These are phyloP conservation scores for Stigmatopora argus DNA, from an alignment of 2,113 vertebrate genomes.

Conservation along the genomic window DNA sequence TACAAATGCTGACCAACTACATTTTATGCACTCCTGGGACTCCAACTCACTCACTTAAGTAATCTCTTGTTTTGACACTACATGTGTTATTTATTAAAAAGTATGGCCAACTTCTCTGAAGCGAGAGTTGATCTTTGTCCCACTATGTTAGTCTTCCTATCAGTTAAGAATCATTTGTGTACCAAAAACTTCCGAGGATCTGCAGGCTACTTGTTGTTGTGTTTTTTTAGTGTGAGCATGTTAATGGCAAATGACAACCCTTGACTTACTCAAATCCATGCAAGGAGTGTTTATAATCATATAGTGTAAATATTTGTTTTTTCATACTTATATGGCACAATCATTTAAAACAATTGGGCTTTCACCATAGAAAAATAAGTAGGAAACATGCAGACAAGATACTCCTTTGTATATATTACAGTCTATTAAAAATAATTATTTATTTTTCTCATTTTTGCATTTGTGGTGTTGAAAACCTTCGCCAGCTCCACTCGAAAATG, in stretches of 20 bases:
- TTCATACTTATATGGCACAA: too few species aligned
- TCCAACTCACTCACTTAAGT: background rate
- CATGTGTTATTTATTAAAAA: conserved; percentile 11
- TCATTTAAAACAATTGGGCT: too few species aligned
- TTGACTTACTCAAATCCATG: too few species aligned
- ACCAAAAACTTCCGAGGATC: conserved; percentile 26
- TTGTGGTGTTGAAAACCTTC: background rate
- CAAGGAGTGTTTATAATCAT: too few species aligned
- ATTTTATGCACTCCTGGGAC: background rate
- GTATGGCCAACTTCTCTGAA: conserved; percentile 6
- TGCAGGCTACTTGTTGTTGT: conserved; percentile 18
- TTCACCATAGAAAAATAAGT: too few species aligned
- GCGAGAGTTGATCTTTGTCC: conserved; percentile 19
- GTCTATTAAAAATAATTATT: too few species aligned
- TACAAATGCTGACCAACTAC: conserved; percentile 21
- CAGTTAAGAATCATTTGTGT: conserved; percentile 24
- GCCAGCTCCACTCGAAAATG: background rate
- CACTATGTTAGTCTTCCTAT: conserved; percentile 35
- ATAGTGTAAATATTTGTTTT: too few species aligned
- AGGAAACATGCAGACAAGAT: too few species aligned
- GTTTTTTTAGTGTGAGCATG: background rate
- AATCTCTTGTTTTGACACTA: conserved; percentile 27
- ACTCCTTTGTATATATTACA: too few species aligned
- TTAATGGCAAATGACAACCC: background rate
- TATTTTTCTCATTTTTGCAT: background rate